A percentile compares a stretch with the other conserved stretches of the same genome.
phyloP scores from a whole-genome alignment of 2,888 invertebrate species.

The Macrophya alboannulata region DNA sequence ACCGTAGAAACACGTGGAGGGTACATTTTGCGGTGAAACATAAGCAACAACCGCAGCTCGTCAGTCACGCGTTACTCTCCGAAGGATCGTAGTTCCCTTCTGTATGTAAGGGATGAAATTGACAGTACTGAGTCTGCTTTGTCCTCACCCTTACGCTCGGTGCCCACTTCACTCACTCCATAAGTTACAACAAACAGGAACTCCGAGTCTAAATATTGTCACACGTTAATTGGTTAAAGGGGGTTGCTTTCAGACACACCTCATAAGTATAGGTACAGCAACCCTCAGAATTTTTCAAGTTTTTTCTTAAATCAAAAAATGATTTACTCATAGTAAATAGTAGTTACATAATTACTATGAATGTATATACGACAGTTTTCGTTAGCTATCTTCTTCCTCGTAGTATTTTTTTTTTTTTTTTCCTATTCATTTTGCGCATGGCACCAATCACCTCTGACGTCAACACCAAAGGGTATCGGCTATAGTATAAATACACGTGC shows the following conservation, averaged over 20 bases:
- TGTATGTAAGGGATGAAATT: not conserved
- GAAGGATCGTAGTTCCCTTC: not conserved
- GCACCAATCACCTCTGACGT: no score
- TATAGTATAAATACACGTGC: no score
- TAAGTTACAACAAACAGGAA: constrained; percentile 15
- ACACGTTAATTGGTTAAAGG: not conserved
- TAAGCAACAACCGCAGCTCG: constrained; percentile 16
- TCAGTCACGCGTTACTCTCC: constrained; percentile 6
- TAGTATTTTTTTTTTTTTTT: no score
- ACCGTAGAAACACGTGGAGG: constrained; percentile 15
- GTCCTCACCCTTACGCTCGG: not conserved
- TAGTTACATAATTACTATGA: no score
- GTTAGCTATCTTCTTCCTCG: no score
- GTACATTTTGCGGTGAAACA: constrained; percentile 7
- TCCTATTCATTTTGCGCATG: no score
- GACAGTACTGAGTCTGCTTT: not conserved
- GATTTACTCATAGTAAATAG: no score
- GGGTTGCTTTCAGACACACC: not conserved
- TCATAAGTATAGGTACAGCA: not conserved
- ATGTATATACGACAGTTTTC: no score
- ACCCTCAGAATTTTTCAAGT: not conserved
- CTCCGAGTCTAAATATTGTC: constrained; percentile 3
- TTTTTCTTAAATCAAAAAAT: not conserved
- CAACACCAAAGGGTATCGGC: no score
- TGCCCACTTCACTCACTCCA: not conserved